Percentiles rank a stretch among this genome's conserved stretches.
phyloP scores from a whole-genome alignment of 2,113 vertebrate species.

The Lasiurus cinereus region DNA sequence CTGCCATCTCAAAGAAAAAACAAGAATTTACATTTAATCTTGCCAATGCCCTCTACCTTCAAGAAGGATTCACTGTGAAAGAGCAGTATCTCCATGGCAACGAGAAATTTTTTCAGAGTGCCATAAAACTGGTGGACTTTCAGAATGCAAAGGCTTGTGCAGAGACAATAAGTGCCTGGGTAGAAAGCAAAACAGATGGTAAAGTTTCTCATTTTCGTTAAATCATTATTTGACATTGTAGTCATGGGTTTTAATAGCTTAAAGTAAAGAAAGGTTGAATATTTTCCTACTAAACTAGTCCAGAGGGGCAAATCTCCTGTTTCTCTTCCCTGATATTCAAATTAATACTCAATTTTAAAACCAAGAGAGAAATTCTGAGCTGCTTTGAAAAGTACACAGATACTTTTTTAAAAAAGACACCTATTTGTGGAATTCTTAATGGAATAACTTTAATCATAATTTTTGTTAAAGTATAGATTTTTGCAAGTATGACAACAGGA shows the following conservation, averaged over 20 bases:
- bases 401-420: background rate
- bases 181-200: slow-evolving; percentile 91
- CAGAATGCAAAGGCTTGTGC: slow-evolving; percentile 87
- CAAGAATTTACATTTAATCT: slow-evolving; percentile 89
- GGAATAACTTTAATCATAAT: background rate
- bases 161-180: slow-evolving; percentile 89
- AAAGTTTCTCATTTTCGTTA: slow-evolving; percentile 81
- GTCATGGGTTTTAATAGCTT: slow-evolving; percentile 63
- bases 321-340: background rate
- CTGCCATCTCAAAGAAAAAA: slow-evolving; percentile 82
- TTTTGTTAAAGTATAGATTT: slow-evolving; percentile 36
- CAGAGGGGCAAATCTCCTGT: slow-evolving; percentile 8
- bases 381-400: slow-evolving; percentile 59
- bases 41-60: slow-evolving; percentile 91
- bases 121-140: slow-evolving; percentile 90
- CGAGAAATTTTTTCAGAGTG: slow-evolving; percentile 87
- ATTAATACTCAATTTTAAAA: slow-evolving; percentile 13
- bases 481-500: background rate
- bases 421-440: background rate
- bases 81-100: slow-evolving; percentile 91
- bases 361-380: background rate
- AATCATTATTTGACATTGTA: slow-evolving; percentile 75
- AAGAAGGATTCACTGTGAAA: slow-evolving; percentile 88
- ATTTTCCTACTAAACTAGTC: slow-evolving; percentile 65
- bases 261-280: slow-evolving; percentile 69